These are phyloP conservation scores for Microctenopoma steveboyesi DNA, from an alignment of 2,797 vertebrate species.

Conservation along the genomic window DNA sequence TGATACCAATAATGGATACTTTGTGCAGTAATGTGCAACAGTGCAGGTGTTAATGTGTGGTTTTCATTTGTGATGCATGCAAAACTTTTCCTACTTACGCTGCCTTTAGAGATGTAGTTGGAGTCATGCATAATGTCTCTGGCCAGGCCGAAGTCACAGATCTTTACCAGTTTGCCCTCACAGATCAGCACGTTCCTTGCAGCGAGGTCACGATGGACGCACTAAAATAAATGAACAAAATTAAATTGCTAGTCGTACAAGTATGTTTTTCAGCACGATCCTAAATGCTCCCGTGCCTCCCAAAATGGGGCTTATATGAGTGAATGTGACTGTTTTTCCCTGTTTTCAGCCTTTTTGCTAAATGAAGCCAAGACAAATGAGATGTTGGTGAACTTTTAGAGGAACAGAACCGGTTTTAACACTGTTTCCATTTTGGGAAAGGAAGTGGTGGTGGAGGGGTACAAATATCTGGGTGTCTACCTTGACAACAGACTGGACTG, in stretches of 20 bases:
- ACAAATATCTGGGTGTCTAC: too few species aligned
- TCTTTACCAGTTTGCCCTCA: constrained; percentile 98
- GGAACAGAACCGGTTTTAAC: too few species aligned
- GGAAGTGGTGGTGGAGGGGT: too few species aligned
- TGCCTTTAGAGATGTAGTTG: constrained; percentile 99
- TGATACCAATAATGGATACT: not conserved
- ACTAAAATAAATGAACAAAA: constrained; percentile 76
- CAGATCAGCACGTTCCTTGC: constrained; percentile 98
- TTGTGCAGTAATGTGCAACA: too few species aligned
- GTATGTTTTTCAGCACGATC: not conserved
- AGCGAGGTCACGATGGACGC: constrained; percentile 96
- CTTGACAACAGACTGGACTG: too few species aligned
- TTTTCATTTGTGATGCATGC: not conserved
- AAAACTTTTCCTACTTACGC: constrained; percentile 81
- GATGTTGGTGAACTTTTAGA: too few species aligned
- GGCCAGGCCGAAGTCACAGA: constrained; percentile 97
- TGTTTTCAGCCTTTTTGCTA: too few species aligned
- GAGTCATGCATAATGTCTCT: constrained; percentile 98
- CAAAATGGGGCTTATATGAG: too few species aligned
- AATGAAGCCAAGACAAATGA: not conserved
- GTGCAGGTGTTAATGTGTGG: not conserved
- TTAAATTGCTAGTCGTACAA: not conserved
- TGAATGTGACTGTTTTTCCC: too few species aligned
- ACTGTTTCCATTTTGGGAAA: too few species aligned
- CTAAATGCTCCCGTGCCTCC: not conserved